Conservation (phyloP, 1,140 invertebrate species). For the Drosophila watanabei region DNA sequence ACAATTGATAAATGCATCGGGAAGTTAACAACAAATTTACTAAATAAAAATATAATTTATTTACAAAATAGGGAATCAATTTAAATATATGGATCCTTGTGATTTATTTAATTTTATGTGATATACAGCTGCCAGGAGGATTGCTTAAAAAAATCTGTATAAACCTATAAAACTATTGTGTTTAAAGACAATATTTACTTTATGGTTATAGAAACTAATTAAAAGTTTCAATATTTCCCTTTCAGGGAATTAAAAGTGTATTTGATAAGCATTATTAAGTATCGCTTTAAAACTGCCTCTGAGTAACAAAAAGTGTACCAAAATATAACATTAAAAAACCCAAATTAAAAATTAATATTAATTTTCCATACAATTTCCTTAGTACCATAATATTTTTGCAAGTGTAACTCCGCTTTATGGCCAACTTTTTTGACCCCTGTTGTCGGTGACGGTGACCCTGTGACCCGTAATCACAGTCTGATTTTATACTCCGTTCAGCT, state of each 20-base stretch:
- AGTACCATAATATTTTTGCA: not conserved
- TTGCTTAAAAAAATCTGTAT: not conserved
- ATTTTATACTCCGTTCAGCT: slow-evolving; percentile 19
- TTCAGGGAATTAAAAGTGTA: not conserved
- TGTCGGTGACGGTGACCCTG: slow-evolving; percentile 26
- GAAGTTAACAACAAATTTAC: not conserved
- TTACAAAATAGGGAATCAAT: not conserved
- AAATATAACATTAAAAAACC: not conserved
- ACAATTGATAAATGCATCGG: not conserved
- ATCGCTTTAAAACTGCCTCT: not conserved
- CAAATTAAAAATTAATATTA: not conserved
- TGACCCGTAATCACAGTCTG: slow-evolving; percentile 14
- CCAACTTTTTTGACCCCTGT: slow-evolving; percentile 27
- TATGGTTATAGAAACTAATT: not conserved
- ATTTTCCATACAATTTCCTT: not conserved
- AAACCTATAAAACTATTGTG: not conserved
- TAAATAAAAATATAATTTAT: not conserved
- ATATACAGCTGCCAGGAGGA: too few relatives aligned
- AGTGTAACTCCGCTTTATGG: slow-evolving; percentile 18
- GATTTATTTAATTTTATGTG: not conserved
- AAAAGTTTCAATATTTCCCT: not conserved
- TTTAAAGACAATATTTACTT: not conserved
- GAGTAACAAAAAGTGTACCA: not conserved
- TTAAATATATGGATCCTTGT: not conserved
- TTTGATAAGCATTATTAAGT: not conserved